Base-by-base conservation (phyloP, 2,797 vertebrate genomes). In the Neosilurus hyrtlii region DNA sequence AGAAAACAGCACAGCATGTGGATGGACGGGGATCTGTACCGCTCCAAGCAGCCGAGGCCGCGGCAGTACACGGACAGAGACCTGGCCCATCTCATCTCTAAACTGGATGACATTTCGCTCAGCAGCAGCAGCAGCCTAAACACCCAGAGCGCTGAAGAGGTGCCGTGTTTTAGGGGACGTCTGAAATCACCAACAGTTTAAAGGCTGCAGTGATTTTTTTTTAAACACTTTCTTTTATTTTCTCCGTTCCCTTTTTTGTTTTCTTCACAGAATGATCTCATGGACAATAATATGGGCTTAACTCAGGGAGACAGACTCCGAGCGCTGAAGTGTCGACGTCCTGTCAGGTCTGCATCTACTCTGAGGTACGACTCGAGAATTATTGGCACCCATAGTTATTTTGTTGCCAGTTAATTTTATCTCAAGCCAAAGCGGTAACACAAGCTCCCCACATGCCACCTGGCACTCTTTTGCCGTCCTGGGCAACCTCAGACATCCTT, bases 301-400 rank as follows among this genome's bases (percentile, higher is more conserved):
- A 97, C 96, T 0, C 96, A 98, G 88, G 97, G 97, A 90, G 97
- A 98, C 90, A 91, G 95, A 89, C 95, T 98, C 37, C 95, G 95
- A 91, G 96, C 95, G 86, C 94, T 97, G 92, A 98, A 98, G 86
- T 95, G 93, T 87, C 93, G 92, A 81, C 93, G 94, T 74, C 93
- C 94, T 43, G 93, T 94, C 0, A 92, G 94, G 77, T 93, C 95
- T 22, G 82, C 91, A 20, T 91, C 95, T 14, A 86, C 93, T 15
- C 89, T 93, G 62, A 91, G 94, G 91, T 94, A 85, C 0, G 67
- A 14, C 11, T 2, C n/a, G 14, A 30, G 24, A 26, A 18, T 18
- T 16, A 56, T 56, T 20, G 51, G 70, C 51, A 26, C 43, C 37
- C 22, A 49, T 1, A 37, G 9, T 15, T 37, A 2, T 11, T 26